These are phyloP conservation scores for Rattus rattus DNA, from an alignment of 2,113 vertebrate species.

Conservation along the genomic window DNA sequence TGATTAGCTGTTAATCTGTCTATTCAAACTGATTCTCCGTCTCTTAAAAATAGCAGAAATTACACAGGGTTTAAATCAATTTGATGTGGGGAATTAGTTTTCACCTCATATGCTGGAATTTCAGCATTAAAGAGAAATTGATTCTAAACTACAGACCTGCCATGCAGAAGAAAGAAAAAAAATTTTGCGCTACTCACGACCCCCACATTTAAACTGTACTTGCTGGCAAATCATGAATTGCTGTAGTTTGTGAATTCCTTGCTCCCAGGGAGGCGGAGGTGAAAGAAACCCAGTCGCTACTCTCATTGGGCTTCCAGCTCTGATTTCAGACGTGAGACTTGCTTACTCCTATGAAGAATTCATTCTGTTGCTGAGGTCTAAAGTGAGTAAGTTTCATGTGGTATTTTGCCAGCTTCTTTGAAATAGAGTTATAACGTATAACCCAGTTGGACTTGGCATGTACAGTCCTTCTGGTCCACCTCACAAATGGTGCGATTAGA, in stretches of 20 bases:
- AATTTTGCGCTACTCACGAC: background rate
- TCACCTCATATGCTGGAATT: conserved; percentile 69
- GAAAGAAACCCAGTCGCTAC: background rate
- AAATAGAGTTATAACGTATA: background rate
- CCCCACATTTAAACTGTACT: background rate
- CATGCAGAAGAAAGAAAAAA: background rate
- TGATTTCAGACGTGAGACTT: background rate
- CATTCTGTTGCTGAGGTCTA: background rate
- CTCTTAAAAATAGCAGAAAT: conserved; percentile 81
- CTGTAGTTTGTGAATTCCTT: background rate
- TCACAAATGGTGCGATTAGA: background rate
- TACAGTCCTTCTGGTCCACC: too few species aligned
- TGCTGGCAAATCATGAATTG: conserved; percentile 40
- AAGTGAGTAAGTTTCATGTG: background rate
- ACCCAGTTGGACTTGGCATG: background rate
- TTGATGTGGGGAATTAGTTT: conserved; percentile 77
- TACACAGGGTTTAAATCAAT: conserved; percentile 75
- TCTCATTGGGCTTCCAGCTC: background rate
- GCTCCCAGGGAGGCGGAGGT: background rate
- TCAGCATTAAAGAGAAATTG: conserved; percentile 71
- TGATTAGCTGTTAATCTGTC: conserved; percentile 75
- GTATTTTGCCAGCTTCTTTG: background rate
- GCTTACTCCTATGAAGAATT: background rate
- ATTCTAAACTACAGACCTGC: conserved; percentile 50
- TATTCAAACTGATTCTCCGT: conserved; percentile 76